Conservation (phyloP, 2,797 vertebrate species). For the Diceros bicornis region DNA sequence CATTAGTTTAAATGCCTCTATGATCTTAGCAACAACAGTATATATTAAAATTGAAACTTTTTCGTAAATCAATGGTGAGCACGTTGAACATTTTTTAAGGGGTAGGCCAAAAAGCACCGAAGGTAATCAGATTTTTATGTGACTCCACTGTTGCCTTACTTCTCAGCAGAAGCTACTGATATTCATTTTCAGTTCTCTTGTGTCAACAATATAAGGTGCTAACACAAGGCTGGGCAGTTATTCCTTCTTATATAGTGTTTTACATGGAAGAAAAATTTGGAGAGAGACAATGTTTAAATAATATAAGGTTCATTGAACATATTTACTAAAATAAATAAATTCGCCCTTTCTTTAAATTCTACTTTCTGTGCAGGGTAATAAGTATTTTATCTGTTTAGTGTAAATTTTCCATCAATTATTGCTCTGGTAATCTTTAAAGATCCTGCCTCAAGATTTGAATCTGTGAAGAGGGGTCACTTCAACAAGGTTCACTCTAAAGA, state of each 20-base stretch:
- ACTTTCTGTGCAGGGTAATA: not conserved
- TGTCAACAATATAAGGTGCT: not conserved
- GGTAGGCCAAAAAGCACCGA: not conserved
- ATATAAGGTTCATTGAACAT: not conserved
- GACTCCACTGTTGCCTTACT: not conserved
- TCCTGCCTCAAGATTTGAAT: not conserved
- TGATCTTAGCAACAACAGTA: not conserved
- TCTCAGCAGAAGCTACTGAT: not conserved
- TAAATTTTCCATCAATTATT: not conserved
- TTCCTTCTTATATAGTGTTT: not conserved
- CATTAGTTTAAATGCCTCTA: constrained; percentile 55
- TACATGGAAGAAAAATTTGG: not conserved
- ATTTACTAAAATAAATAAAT: constrained; percentile 52
- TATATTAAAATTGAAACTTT: constrained; percentile 67
- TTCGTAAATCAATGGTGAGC: not conserved
- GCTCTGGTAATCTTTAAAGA: constrained; percentile 7
- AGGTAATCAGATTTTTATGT: constrained; percentile 14
- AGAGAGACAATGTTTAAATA: not conserved
- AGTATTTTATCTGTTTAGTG: not conserved
- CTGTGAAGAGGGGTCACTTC: constrained; percentile 10
- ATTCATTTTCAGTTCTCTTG: not conserved
- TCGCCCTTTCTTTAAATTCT: constrained; percentile 30
- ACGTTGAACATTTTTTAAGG: constrained; percentile 49
- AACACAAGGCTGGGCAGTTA: not conserved
- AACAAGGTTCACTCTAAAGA: constrained; percentile 36